These are phyloP conservation scores for Chrysocyon brachyurus DNA, from an alignment of 2,797 vertebrate genomes.

Conservation along the genomic window DNA sequence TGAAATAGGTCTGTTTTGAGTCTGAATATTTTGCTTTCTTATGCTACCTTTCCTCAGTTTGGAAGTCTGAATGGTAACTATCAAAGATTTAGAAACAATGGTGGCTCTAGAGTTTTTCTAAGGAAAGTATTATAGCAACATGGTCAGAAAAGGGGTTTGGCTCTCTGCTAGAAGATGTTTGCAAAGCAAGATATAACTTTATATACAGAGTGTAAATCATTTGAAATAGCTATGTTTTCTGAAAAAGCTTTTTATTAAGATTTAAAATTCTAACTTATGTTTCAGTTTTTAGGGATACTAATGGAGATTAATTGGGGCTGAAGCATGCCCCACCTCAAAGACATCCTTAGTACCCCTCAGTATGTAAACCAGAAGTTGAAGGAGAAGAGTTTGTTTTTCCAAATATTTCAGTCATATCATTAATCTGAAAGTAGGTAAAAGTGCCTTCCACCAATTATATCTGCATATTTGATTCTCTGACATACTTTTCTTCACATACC, in stretches of 20 bases:
- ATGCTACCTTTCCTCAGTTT: background rate
- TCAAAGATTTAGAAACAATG: background rate
- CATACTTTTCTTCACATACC: background rate
- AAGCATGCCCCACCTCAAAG: background rate
- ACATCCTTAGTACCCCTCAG: background rate
- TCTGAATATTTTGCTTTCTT: background rate
- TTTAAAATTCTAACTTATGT: background rate
- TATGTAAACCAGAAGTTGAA: background rate
- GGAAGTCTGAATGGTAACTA: background rate
- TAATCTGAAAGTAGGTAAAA: background rate
- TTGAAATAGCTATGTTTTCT: background rate
- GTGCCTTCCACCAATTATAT: background rate
- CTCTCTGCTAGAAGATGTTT: background rate
- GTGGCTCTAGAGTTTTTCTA: background rate
- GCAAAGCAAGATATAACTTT: background rate
- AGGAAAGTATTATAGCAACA: background rate
- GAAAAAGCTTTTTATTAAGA: background rate
- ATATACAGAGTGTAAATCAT: too few species aligned
- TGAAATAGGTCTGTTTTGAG: background rate
- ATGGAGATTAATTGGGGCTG: background rate
- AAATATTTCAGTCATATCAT: background rate
- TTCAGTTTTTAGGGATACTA: background rate
- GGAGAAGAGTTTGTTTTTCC: background rate
- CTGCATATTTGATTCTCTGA: background rate
- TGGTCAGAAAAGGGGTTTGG: background rate